phyloP scores from a whole-genome alignment of 1,140 invertebrate species.

The Piezodorus guildinii region DNA sequence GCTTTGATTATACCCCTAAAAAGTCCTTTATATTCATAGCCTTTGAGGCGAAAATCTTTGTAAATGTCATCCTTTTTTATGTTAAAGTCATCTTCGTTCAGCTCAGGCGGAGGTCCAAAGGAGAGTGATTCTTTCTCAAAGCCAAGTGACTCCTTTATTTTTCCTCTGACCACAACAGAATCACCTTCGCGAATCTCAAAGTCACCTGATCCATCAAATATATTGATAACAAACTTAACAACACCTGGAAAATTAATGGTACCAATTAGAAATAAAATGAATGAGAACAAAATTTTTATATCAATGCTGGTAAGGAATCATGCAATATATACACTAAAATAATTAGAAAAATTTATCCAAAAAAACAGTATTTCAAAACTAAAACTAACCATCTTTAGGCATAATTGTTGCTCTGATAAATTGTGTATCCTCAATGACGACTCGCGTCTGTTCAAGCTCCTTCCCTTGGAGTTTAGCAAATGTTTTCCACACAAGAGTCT shows the following conservation, averaged over 20 bases:
- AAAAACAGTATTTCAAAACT: background rate
- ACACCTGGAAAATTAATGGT: constrained; percentile 36
- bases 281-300: too few relatives aligned
- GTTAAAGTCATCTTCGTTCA: constrained; percentile 37
- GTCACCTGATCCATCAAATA: constrained; percentile 74
- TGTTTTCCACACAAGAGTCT: constrained; percentile 82
- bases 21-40: constrained; percentile 83
- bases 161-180: constrained; percentile 64
- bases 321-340: too few relatives aligned
- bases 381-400: constrained; percentile 51
- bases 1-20: constrained; percentile 69
- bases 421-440: constrained; percentile 76
- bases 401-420: constrained; percentile 88
- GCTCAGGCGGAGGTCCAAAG: constrained; percentile 31
- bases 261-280: too few relatives aligned
- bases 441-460: constrained; percentile 65
- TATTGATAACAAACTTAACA: constrained; percentile 76
- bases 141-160: constrained; percentile 37
- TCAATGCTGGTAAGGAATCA: too few relatives aligned
- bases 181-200: constrained; percentile 89
- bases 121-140: constrained; percentile 36
- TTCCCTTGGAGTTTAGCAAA: constrained; percentile 70
- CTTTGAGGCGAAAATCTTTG: constrained; percentile 82
- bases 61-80: constrained; percentile 72
- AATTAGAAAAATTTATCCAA: background rate